Base-by-base conservation (phyloP, 2,113 vertebrate species). In the Alouatta palliata region DNA sequence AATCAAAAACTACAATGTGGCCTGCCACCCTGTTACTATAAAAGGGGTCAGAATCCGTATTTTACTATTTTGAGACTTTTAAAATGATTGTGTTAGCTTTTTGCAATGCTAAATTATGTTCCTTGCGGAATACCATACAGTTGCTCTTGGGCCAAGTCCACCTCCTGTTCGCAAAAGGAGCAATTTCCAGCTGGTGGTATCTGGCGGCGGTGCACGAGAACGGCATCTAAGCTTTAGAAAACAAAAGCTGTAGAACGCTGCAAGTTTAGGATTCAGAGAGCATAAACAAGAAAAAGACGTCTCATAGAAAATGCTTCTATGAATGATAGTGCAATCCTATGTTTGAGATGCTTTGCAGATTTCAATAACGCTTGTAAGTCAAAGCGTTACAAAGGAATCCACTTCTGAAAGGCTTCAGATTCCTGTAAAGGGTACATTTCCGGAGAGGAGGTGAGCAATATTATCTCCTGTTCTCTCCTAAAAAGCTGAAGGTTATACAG, bases 1-100 rank as follows among this genome's bases (percentile, higher is more conserved):
- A 97, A 90, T 97, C 58, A 95, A 75, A 95, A 81, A 3, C 0
- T 45, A 64, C 54, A 68, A 10, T 52, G 20, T 70, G 56, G 23
- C 9, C 35, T 56, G 14, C 56, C 3, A n/a, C 8, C 4, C 27
- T 7, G 20, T 30, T 30, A n/a, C 2, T 30, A 12, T 7, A 23
- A 21, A 91, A 12, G 1, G 2, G 73, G 17, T 25, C 7, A 20
- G 2, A 25, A 14, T 14, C 2, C 14, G 5, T 0, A 2, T 7
- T 52, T 30, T 23, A 66, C 17, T n/a, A 3, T 6, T 43, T 35
- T 37, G 2, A 61, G 23, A 66, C 8, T 35, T n/a, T 79, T 23
- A 13, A 80, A 76, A 35, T 4, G 3, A 2, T 54, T 14, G 3
- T 4, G 16, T 40, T 16, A 54, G n/a, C 4, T 16, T 1, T 30